These are phyloP conservation scores for Hydrochoerus hydrochaeris DNA, from an alignment of 2,113 vertebrate species.

Conservation along the genomic window DNA sequence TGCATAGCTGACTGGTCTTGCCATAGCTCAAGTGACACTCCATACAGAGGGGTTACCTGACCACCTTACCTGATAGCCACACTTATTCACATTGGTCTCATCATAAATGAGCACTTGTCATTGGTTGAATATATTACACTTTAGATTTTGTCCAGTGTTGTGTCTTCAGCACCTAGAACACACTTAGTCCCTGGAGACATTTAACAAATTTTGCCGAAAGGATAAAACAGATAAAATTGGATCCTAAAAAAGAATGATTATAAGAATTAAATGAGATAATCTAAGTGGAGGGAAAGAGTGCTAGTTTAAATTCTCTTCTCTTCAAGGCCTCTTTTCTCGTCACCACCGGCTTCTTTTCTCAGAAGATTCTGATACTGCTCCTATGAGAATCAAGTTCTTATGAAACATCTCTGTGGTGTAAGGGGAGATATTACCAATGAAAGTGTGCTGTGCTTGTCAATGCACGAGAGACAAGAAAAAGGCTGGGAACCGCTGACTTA, in stretches of 20 bases:
- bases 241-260: neutral
- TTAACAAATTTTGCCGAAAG: constrained; percentile 26
- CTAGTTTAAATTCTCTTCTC: neutral
- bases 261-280: neutral
- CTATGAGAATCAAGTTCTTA: neutral
- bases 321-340: neutral
- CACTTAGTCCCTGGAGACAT: neutral
- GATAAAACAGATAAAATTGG: constrained; percentile 1
- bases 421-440: neutral
- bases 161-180: neutral
- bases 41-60: neutral
- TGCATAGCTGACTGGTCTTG: neutral
- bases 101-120: neutral
- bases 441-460: neutral
- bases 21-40: neutral
- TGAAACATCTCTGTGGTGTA: neutral
- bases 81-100: neutral
- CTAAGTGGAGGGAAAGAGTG: neutral
- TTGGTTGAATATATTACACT: neutral
- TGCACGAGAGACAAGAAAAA: neutral
- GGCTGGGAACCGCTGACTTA: neutral
- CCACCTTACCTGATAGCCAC: neutral
- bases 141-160: neutral
- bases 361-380: neutral
- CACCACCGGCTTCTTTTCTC: neutral